A percentile compares a stretch with the other conserved stretches of the same genome.
Evolutionary conservation across 2,797 vertebrate genomes (phyloP).

Genomic region (Salarias fasciatus): DNA sequence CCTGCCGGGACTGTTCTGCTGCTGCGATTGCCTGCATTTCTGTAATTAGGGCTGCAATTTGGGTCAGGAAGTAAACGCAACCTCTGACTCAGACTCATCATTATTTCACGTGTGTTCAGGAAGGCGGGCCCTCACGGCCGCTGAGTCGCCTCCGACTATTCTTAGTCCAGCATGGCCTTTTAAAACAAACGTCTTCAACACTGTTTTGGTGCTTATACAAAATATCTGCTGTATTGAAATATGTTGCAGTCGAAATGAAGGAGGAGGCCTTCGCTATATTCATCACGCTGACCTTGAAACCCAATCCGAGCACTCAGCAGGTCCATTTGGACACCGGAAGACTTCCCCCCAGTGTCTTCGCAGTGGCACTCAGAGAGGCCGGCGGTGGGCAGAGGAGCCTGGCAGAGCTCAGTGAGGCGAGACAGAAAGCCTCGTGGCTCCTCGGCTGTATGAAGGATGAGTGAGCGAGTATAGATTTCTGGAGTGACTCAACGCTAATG

Average conservation of each 20-base stretch:
- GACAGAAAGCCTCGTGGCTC: conserved; percentile 57
- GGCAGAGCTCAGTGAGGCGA: conserved; percentile 39
- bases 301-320: conserved; percentile 29
- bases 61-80: conserved; percentile 63
- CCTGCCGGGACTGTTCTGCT: conserved; percentile 52
- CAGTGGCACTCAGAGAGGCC: conserved; percentile 20
- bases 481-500: conserved; percentile 63
- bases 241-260: background rate
- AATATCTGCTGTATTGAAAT: too few species aligned
- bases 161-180: conserved; percentile 14
- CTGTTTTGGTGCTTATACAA: too few species aligned
- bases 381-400: conserved; percentile 46
- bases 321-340: conserved; percentile 34
- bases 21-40: conserved; percentile 48
- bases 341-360: conserved; percentile 44
- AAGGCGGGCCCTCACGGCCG: conserved; percentile 10
- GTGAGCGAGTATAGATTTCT: conserved; percentile 59
- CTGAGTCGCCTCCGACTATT: too few species aligned
- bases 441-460: conserved; percentile 24
- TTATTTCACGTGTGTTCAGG: conserved; percentile 75
- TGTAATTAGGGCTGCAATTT: conserved; percentile 67
- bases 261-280: background rate
- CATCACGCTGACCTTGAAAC: conserved; percentile 41
- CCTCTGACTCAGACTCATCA: conserved; percentile 74
- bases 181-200: background rate